A percentile compares a stretch with the other conserved stretches of the same genome.
Evolutionary conservation across 2,797 vertebrate genomes (phyloP).

Genomic region (Loris lydekkerianus): DNA sequence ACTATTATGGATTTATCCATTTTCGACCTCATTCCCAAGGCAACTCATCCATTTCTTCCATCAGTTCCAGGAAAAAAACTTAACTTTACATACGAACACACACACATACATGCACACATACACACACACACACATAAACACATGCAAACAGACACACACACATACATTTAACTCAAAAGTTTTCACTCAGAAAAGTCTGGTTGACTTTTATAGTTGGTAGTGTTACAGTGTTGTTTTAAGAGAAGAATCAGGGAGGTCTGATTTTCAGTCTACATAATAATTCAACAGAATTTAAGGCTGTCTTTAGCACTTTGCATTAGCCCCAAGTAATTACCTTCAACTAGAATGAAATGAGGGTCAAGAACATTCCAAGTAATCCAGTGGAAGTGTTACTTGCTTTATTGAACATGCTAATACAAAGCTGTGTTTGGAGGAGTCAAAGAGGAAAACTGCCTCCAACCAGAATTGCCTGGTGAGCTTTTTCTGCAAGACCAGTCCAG

Average conservation of each 20-base stretch:
- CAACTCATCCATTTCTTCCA: conserved; percentile 8
- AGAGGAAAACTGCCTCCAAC: conserved; percentile 70
- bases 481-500: conserved; percentile 58
- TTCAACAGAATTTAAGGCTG: conserved; percentile 81
- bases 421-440: conserved; percentile 75
- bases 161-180: not conserved
- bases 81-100: not conserved
- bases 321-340: conserved; percentile 86
- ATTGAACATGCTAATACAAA: conserved; percentile 83
- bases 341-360: conserved; percentile 86
- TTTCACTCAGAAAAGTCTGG: conserved; percentile 56
- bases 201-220: conserved; percentile 57
- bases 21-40: conserved; percentile 36
- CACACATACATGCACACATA: no score
- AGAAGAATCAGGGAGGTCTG: conserved; percentile 67
- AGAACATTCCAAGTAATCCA: conserved; percentile 81
- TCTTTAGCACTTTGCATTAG: conserved; percentile 82
- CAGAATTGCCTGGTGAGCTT: conserved; percentile 64
- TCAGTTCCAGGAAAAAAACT: not conserved
- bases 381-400: conserved; percentile 79
- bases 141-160: no score
- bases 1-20: not conserved
- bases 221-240: conserved; percentile 42
- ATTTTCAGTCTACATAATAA: conserved; percentile 78
- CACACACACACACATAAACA: no score